Evolutionary conservation across 2,888 invertebrate species (phyloP).

Genomic region (Aleiodes testaceus): DNA sequence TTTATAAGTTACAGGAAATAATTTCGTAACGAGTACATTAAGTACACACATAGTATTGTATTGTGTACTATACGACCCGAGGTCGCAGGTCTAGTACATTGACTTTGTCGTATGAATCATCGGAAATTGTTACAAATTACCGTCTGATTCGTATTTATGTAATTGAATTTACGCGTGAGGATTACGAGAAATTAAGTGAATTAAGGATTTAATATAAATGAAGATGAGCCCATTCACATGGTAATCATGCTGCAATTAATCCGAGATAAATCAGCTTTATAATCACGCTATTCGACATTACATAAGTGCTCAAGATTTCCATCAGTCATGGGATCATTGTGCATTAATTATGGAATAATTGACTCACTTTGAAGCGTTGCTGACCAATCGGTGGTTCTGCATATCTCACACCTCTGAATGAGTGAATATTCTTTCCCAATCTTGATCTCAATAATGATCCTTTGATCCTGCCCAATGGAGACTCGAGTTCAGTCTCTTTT

Average conservation of each 20-base stretch:
- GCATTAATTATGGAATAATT: not conserved
- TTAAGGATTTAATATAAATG: not conserved
- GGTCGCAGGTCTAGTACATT: constrained; percentile 24
- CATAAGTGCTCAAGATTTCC: too few relatives aligned
- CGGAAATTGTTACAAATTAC: constrained; percentile 27
- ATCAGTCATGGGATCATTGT: too few relatives aligned
- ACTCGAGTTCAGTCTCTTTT: not conserved
- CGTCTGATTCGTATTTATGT: constrained; percentile 8
- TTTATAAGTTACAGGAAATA: not conserved
- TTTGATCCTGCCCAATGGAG: constrained; percentile 51
- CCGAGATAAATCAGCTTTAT: not conserved
- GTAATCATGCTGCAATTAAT: not conserved
- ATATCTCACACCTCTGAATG: constrained; percentile 59
- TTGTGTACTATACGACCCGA: constrained; percentile 1
- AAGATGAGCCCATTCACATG: not conserved
- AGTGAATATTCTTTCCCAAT: constrained; percentile 55
- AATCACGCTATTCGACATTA: too few relatives aligned
- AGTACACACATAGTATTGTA: constrained; percentile 9
- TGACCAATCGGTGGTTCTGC: constrained; percentile 55
- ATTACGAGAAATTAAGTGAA: not conserved
- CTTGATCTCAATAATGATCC: constrained; percentile 54
- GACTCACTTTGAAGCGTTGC: constrained; percentile 54
- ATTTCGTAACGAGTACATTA: not conserved
- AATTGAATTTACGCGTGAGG: not conserved
- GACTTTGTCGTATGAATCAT: constrained; percentile 28